Base-by-base conservation (phyloP, 2,888 invertebrate genomes). In the Xestia ashworthii region DNA sequence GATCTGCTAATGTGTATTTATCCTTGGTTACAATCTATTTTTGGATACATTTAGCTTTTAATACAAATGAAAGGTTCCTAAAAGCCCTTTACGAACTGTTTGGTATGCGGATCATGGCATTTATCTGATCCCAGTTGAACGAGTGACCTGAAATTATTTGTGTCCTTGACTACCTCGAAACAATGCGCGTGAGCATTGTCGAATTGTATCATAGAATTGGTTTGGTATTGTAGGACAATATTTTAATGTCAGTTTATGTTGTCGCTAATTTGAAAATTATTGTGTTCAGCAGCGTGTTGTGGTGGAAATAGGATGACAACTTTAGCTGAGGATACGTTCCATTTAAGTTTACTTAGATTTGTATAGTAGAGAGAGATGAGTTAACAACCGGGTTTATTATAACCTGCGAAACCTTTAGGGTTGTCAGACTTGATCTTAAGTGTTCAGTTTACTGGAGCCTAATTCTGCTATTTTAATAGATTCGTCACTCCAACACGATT, bases 61-160 rank as follows among this genome's bases (percentile, higher is more conserved):
- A 46, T 55, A 41, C 14, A 41, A 84, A 69, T 71, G 67, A 85
- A 75, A 78, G 75, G 82, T 67, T 14, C 64, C 72, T n/a, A 75
- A 82, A 85, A 85, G 85, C 85, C 85, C 78, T 84, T 84, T 78
- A 62, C 50, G 22, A 60, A 19, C 2, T 55, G 50, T 12, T 53
- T 70, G 84, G 88, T 79, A 87, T 87, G 86, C 86, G 87, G 82
- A 87, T 82, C 84, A 77, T 82, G 81, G 50, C 86, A 83, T 87
- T 87, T 84, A 78, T 75, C 74, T 71, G 85, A 83, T 83, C 67
- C 48, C 60, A 73, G 72, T 79, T 82, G 69, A 84, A 70, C 86
- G 73, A 82, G 83, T 85, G 78, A 82, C 78, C 82, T 82, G 80
- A 69, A 81, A 78, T 71, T 62, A 70, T 72, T 16, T 12, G 68